Conservation (phyloP, 1,140 invertebrate species). For the Bombus consobrinus region DNA sequence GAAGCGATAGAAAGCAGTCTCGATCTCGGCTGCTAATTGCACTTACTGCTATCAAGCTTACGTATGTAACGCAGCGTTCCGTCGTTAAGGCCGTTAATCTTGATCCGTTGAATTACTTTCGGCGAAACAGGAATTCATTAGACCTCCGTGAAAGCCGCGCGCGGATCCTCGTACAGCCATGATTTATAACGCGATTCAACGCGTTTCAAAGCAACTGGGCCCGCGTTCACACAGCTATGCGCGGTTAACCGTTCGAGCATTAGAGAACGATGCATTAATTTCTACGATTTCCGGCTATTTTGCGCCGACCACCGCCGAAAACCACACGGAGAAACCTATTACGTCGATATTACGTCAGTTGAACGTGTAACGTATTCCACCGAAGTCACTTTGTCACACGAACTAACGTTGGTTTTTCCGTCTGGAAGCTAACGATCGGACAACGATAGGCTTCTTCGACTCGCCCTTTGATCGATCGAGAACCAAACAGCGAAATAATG, state of each 20-base stretch:
- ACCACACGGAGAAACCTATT: constrained; percentile 31
- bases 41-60: not conserved
- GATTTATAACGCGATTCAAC: constrained; percentile 39
- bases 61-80: not conserved
- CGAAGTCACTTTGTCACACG: constrained; percentile 13
- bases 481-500: no score
- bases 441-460: not conserved
- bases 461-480: not conserved
- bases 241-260: constrained; percentile 52
- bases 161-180: not conserved
- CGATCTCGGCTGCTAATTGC: not conserved
- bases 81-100: constrained; percentile 9
- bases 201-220: constrained; percentile 10
- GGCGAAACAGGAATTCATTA: constrained; percentile 29
- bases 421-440: not conserved
- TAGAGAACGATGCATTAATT: constrained; percentile 57
- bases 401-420: not conserved
- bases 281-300: constrained; percentile 45
- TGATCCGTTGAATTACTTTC: constrained; percentile 9
- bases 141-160: not conserved
- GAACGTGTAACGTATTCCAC: not conserved
- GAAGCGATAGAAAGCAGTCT: not conserved
- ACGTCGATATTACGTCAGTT: not conserved
- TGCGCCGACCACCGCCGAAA: not conserved
- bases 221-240: constrained; percentile 33